Base-by-base conservation (phyloP, 2,888 invertebrate genomes). In the Lacanobia oleracea region DNA sequence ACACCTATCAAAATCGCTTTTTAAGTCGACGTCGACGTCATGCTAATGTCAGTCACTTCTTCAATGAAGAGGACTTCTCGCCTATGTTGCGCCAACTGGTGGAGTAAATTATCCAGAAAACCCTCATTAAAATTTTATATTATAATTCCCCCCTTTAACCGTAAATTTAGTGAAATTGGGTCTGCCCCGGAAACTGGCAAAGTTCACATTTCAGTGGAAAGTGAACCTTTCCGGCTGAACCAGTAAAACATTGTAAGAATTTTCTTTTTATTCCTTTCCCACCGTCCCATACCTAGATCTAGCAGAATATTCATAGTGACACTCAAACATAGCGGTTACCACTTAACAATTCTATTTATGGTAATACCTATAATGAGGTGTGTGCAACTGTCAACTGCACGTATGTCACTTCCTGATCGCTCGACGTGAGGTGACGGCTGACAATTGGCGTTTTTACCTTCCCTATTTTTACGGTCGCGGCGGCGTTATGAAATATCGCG, bases 301-400 rank as follows among this genome's bases (percentile, higher is more conserved):
- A 45, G 10, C 33, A 37, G 12, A 18, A 18, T 57, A 53, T 40
- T 72, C 67, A 67, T 40, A 63, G 61, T 21, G 40, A 53, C 54
- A 69, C 43, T 27, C 12, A 48, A 59, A 59, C 59, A 40, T 59
- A 68, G 64, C 67, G 45, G 73, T 69, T 60, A 64, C 23, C 66
- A 64, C 48, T 78, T 66, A 68, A 83, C 83, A 60, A 67, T 75
- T 71, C 81, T 75, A 68, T 79, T 60, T 83, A 81, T 75, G 83
- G 81, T 83, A 79, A 75, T 79, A 67, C 62, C 57, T 57, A 33
- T 81, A 83, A 81, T 79, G 83, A 79, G 71, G 66, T 71, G 71
- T 68, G 33, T 83, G 81, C 79, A 83, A 66, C 83, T 79, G 81
- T 81, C 81, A 79, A 70, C 69, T 71, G 27, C 67, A 43, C 64